These are phyloP conservation scores for Luscinia megarhynchos DNA, from an alignment of 2,797 vertebrate species.

Conservation along the genomic window DNA sequence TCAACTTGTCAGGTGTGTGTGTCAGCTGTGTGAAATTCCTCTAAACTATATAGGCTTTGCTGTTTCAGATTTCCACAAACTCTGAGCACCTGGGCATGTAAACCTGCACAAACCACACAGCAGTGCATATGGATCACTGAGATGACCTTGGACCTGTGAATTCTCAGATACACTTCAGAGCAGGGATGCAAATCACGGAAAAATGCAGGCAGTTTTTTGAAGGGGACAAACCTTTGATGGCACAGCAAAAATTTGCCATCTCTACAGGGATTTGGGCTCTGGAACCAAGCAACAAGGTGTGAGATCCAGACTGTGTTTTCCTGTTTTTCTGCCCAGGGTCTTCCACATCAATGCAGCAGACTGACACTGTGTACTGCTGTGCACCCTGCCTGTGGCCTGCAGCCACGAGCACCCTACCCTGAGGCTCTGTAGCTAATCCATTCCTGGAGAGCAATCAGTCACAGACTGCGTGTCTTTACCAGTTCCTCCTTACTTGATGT, in stretches of 20 bases:
- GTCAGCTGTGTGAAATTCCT: background rate
- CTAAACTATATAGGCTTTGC: background rate
- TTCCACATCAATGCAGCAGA: background rate
- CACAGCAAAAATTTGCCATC: background rate
- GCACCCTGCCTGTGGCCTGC: background rate
- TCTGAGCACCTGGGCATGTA: background rate
- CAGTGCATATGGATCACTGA: background rate
- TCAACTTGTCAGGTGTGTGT: background rate
- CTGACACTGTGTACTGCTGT: background rate
- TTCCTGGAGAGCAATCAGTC: background rate
- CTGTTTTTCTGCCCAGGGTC: background rate
- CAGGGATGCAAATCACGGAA: background rate
- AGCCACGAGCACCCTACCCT: background rate
- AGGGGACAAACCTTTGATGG: background rate
- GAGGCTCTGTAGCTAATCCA: background rate
- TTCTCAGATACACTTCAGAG: background rate
- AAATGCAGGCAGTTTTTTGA: background rate
- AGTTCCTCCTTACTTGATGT: background rate
- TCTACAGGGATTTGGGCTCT: background rate
- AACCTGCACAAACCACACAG: background rate
- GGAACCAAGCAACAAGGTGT: background rate
- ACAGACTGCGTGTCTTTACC: rapidly evolving
- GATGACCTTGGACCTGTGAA: background rate
- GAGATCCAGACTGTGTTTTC: background rate
- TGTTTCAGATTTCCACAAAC: background rate